phyloP scores from a whole-genome alignment of 2,888 invertebrate genomes.

The Calephelis perditalis region DNA sequence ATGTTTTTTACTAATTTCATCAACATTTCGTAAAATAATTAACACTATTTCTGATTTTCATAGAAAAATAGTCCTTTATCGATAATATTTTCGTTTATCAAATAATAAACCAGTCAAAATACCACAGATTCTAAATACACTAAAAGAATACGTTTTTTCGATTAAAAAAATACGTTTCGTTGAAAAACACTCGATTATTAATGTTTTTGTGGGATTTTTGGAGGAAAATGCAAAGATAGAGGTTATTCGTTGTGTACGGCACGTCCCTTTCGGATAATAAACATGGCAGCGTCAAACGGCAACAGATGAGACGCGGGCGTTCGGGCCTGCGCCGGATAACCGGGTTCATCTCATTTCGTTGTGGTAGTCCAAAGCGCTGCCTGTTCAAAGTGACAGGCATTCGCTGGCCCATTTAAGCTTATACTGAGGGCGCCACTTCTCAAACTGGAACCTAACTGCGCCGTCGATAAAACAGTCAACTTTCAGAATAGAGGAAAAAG shows the following conservation, averaged over 20 bases:
- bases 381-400: constrained; percentile 46
- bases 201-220: constrained; percentile 45
- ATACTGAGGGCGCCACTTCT: constrained; percentile 55
- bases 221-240: constrained; percentile 47
- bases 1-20: constrained; percentile 13
- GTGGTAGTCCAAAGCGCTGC: constrained; percentile 44
- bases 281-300: constrained; percentile 69
- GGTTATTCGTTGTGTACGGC: constrained; percentile 73
- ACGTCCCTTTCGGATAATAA: constrained; percentile 71
- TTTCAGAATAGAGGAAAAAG: constrained; percentile 41
- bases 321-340: constrained; percentile 64
- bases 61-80: constrained; percentile 5
- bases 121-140: constrained; percentile 2
- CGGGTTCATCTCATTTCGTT: constrained; percentile 62
- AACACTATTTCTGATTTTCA: constrained; percentile 1
- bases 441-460: constrained; percentile 26
- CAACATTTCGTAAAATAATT: constrained; percentile 5
- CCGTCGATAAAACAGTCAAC: constrained; percentile 62
- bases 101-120: background rate
- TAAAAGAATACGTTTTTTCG: constrained; percentile 23
- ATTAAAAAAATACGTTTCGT: constrained; percentile 25
- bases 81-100: background rate
- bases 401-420: constrained; percentile 33
- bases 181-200: constrained; percentile 35
- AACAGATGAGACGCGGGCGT: constrained; percentile 74